Base-by-base conservation (phyloP, 30 jellyfish, hydroid and myxozoan genomes). In the Nemopilema nomurai region DNA sequence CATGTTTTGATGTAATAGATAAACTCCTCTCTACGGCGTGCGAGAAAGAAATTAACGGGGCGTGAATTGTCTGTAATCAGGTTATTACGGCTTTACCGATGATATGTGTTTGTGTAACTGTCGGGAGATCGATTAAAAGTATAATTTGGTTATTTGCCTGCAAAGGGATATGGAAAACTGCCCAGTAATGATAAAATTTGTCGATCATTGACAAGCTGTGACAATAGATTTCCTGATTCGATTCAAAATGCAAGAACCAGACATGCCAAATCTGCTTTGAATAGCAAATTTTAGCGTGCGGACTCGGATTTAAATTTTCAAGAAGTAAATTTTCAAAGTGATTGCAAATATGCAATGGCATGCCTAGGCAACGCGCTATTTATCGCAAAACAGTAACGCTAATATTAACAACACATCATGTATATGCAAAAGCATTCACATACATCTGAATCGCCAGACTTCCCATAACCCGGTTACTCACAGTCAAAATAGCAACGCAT, bases 401-500 rank as follows among this genome's bases (percentile, higher is more conserved):
- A 41, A 3, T 6, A 41, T n/a, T n/a, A n/a, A n/a, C n/a, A 13
- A 13, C 57, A 41, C 13, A 6, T 41, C 13, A 41, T 41, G 13
- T 13, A 41, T 41, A 3, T 41, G 57, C 57, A 41, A 13, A 6
- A 41, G 57, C 57, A 41, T 41, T 3, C n/a, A n/a, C n/a, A n/a
- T n/a, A 41, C 6, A 41, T 41, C 13, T 41, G 57, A 41, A 41
- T 6, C 57, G 13, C 57, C 57, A 41, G 57, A 3, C 57, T 41
- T 41, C 13, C 57, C 57, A 3, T 41, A 41, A 6, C 57, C 32
- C 17, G 23, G 32, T 23, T 21, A 67, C 63, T 25, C 21, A 22
- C 62, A 76, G 24, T 62, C 73, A 50, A 29, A 76, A 49, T 76
- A 76, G 72, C 85, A 76, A 76, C 85, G 69, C 57, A 51, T 49